Percentiles rank a stretch among this genome's conserved stretches.
phyloP scores from a whole-genome alignment of 2,888 invertebrate species.

The Microctonus aethiopoides region DNA sequence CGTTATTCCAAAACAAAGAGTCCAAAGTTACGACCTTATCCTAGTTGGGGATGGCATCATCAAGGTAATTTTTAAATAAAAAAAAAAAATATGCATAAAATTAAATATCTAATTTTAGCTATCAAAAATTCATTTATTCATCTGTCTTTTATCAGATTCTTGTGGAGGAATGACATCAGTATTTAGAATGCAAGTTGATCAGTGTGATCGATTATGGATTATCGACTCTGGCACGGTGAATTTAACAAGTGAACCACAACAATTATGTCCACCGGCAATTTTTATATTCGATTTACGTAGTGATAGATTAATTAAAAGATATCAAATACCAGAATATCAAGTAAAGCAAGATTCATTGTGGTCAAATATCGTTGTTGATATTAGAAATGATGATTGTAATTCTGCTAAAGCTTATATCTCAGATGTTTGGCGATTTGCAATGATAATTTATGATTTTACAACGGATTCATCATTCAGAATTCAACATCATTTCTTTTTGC shows the following conservation, averaged over 20 bases:
- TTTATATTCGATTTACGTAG: conserved; percentile 78
- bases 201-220: conserved; percentile 82
- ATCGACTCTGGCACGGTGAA: conserved; percentile 84
- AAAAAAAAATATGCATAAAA: not conserved
- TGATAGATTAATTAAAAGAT: conserved; percentile 73
- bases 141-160: conserved; percentile 61
- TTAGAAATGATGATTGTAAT: conserved; percentile 72
- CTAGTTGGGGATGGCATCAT: conserved; percentile 78
- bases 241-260: conserved; percentile 73
- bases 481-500: conserved; percentile 77
- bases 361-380: conserved; percentile 76
- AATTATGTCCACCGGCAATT: conserved; percentile 80
- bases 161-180: conserved; percentile 82
- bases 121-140: too few relatives aligned
- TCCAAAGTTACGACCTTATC: conserved; percentile 79
- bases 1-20: conserved; percentile 70
- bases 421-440: conserved; percentile 77
- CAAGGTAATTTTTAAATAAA: conserved; percentile 64
- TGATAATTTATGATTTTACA: conserved; percentile 73
- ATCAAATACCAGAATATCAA: conserved; percentile 74
- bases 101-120: not conserved
- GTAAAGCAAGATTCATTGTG: conserved; percentile 77
- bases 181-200: conserved; percentile 79
- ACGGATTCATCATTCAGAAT: conserved; percentile 75
- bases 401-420: conserved; percentile 76